These are phyloP conservation scores for Pseudois nayaur DNA, from an alignment of 2,113 vertebrate species.

Conservation along the genomic window DNA sequence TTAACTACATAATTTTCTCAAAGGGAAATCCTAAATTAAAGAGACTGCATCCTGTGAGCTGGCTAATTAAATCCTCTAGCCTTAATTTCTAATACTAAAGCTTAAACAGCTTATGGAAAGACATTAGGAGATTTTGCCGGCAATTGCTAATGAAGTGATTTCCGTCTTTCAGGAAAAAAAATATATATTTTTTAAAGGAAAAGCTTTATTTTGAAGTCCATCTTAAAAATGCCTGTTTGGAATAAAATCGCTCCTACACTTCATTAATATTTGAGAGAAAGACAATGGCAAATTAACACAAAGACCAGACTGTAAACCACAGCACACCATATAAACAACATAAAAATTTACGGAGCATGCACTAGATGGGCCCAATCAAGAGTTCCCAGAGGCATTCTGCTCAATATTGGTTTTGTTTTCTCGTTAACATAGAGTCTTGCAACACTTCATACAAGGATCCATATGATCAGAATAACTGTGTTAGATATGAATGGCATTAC, in stretches of 20 bases:
- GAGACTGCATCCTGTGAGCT: slow-evolving; percentile 57
- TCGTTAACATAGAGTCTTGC: not conserved
- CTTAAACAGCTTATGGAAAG: slow-evolving; percentile 62
- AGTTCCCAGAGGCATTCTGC: slow-evolving; percentile 35
- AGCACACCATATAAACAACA: slow-evolving; percentile 55
- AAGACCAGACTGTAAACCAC: slow-evolving; percentile 55
- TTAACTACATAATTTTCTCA: slow-evolving; percentile 63
- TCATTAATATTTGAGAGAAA: slow-evolving; percentile 64
- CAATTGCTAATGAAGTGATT: slow-evolving; percentile 55
- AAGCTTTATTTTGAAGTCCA: slow-evolving; percentile 50
- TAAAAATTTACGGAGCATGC: slow-evolving; percentile 61
- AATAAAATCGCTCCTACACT: slow-evolving; percentile 19
- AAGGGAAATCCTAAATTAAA: slow-evolving; percentile 68
- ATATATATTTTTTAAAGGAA: slow-evolving; percentile 48
- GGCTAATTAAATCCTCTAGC: slow-evolving; percentile 66
- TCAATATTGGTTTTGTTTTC: slow-evolving; percentile 13
- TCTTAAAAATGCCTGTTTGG: slow-evolving; percentile 41
- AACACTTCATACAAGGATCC: slow-evolving; percentile 22
- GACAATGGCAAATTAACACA: slow-evolving; percentile 66
- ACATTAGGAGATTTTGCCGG: slow-evolving; percentile 32
- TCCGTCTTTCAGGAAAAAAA: not conserved
- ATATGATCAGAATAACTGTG: not conserved
- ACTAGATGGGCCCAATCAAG: not conserved
- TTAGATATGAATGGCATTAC: not conserved
- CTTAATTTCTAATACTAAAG: slow-evolving; percentile 67